Conservation (phyloP, 2,888 invertebrate species). For the Phyllotreta striolata region DNA sequence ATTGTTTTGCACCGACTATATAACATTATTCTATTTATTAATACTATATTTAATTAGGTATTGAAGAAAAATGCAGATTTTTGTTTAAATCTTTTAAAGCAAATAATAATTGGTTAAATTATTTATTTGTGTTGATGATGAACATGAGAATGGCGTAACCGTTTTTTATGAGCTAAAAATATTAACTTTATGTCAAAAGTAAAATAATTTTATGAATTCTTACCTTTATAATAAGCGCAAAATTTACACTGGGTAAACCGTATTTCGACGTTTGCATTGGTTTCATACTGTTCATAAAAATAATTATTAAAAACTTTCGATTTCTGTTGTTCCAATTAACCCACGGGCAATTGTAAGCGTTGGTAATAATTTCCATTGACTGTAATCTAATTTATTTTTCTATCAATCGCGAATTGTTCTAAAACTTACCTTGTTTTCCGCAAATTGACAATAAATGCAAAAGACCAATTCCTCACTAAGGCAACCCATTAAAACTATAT, state of each 20-base stretch:
- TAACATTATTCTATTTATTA: too few relatives aligned
- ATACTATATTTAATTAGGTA: too few relatives aligned
- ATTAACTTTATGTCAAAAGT: neutral
- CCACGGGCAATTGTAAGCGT: slow-evolving; percentile 2
- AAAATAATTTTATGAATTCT: neutral
- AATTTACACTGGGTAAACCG: slow-evolving; percentile 1
- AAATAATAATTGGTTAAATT: too few relatives aligned
- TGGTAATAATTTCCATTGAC: neutral
- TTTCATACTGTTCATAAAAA: neutral
- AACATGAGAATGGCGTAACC: slow-evolving; percentile 9
- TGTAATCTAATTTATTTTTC: neutral
- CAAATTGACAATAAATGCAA: slow-evolving; percentile 9
- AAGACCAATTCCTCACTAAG: neutral
- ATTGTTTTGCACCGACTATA: too few relatives aligned
- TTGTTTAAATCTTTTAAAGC: too few relatives aligned
- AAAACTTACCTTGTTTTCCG: slow-evolving; percentile 7
- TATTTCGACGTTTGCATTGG: neutral
- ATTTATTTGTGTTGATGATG: slow-evolving; percentile 1
- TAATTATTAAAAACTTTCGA: slow-evolving; percentile 5
- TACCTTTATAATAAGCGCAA: slow-evolving; percentile 7
- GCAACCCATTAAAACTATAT: slow-evolving; percentile 10
- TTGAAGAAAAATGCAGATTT: too few relatives aligned
- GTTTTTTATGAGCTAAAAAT: slow-evolving; percentile 8
- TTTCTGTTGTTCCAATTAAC: slow-evolving; percentile 12
- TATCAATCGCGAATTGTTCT: neutral